Conservation (phyloP, 2,888 invertebrate genomes). For the Xanthorhoe spadicearia region DNA sequence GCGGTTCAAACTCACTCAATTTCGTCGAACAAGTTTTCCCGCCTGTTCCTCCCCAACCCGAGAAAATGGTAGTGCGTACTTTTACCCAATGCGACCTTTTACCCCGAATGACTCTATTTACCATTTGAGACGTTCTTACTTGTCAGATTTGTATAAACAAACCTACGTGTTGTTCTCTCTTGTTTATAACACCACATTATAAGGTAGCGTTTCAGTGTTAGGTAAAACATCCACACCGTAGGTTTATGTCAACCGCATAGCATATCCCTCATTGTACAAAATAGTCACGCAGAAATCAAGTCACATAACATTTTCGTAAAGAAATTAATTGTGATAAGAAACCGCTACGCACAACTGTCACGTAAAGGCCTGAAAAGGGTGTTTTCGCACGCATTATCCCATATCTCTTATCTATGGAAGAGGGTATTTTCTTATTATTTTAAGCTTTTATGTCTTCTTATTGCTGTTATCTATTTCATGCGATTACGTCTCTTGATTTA, state of each 20-base stretch:
- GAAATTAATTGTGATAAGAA: slow-evolving; percentile 58
- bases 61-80: no score
- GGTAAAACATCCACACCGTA: neutral
- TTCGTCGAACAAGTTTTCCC: no score
- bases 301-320: slow-evolving; percentile 34
- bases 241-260: neutral
- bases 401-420: slow-evolving; percentile 44
- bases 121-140: no score
- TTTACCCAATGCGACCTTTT: no score
- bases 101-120: no score
- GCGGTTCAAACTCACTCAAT: no score
- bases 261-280: slow-evolving; percentile 2
- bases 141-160: no score
- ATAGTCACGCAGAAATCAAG: slow-evolving; percentile 29
- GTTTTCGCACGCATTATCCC: slow-evolving; percentile 45
- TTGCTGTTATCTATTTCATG: slow-evolving; percentile 30
- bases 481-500: slow-evolving; percentile 23
- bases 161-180: no score
- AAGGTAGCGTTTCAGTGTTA: no score
- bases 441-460: slow-evolving; percentile 39
- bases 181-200: no score
- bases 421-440: slow-evolving; percentile 49
- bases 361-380: slow-evolving; percentile 57
- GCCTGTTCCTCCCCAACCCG: no score
- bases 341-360: slow-evolving; percentile 52